Percentiles rank a stretch among this genome's conserved stretches.
phyloP scores from a whole-genome alignment of 1,140 invertebrate species.

The Plutomurus gul region DNA sequence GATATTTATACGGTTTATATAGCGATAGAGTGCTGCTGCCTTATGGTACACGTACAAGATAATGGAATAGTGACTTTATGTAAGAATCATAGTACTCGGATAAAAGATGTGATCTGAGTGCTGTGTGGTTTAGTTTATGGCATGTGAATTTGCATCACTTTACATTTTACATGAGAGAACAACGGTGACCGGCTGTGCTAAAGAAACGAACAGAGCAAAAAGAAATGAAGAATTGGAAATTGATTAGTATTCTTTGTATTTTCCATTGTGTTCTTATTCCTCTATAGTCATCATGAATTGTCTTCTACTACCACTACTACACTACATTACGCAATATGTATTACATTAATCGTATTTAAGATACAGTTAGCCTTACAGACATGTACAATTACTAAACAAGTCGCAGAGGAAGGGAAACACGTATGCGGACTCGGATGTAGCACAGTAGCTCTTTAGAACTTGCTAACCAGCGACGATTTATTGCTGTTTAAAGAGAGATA shows the following conservation, averaged over 20 bases:
- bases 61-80: not conserved
- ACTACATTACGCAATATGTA: not conserved
- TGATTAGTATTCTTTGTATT: constrained; percentile 26
- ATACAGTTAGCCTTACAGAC: not conserved
- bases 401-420: not conserved
- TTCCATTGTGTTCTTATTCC: not conserved
- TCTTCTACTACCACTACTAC: too few relatives aligned
- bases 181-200: constrained; percentile 20
- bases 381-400: not conserved
- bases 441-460: constrained; percentile 1
- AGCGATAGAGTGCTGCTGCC: too few relatives aligned
- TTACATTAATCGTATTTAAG: not conserved
- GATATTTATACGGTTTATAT: not conserved
- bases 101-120: not conserved
- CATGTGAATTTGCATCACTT: not conserved
- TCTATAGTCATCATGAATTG: not conserved
- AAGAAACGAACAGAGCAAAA: constrained; percentile 3
- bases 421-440: not conserved
- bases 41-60: not conserved
- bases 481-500: not conserved
- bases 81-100: too few relatives aligned
- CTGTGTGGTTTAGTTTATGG: not conserved
- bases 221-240: constrained; percentile 24
- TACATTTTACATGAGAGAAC: not conserved
- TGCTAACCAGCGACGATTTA: constrained; percentile 9